Evolutionary conservation across 2,113 vertebrate genomes (phyloP), one percentile per base, ranked within the genome.

Genomic region (Eclectus roratus): DNA sequence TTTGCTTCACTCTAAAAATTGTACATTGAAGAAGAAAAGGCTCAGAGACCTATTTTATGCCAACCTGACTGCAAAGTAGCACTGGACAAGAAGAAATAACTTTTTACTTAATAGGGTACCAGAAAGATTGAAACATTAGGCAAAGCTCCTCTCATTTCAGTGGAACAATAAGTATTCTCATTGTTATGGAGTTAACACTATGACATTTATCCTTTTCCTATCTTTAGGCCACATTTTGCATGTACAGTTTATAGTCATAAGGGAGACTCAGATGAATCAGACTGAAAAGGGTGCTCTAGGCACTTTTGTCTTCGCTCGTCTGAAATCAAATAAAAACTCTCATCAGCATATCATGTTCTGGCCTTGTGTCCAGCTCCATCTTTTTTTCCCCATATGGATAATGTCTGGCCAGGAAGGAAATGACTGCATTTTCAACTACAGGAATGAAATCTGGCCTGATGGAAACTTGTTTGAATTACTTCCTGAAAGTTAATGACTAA

Each of bases 321-420:
- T 93, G 81, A 88, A 94, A 72, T 66, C 8, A 77, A 82, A 91
- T 82, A 65, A 91, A 95, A 95, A 31, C 53, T 88, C 74, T 95
- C 73, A 80, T 53, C 80, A 41, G 25, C 49, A 39, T 86, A 84
- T 91, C 85, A 37, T 49, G 31, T 89, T 95, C 73, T 85, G 52
- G 52, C 39, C 43, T 91, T 82, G 25, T 3, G 2, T 82, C 35
- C 53, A 87, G 23, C 63, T 80, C 63, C 5, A 1, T 83, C 35
- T 21, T 91, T 94, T 91, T 82, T 83, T 37, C 41, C 50, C 55
- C 50, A 47, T 70, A 63, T 74, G 85, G 68, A 80, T 93, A 93
- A 73, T 89, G 58, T 95, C 93, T 96, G 94, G 73, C 78, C 89
- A 95, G 87, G 80, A 95, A 95, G 89, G 87, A 97, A 96, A 96